Evolutionary conservation across 92 coral and sea anemone genomes (phyloP).

Genomic region (Pocillopora grandis): DNA sequence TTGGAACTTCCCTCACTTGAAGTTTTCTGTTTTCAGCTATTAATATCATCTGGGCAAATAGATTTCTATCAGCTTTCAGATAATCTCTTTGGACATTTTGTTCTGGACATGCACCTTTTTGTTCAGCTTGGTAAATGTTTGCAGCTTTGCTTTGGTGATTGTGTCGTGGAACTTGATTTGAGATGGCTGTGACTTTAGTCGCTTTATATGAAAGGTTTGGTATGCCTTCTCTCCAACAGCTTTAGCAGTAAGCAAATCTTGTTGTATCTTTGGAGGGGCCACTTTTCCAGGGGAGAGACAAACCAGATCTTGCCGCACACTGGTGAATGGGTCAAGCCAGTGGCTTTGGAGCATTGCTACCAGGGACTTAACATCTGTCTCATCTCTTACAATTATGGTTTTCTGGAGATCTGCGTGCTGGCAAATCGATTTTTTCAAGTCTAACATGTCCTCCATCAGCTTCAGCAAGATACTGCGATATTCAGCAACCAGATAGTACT

Average conservation of each 20-base stretch:
- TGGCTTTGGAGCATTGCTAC: constrained; percentile 4
- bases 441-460: constrained; percentile 5
- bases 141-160: background rate
- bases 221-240: too few relatives aligned
- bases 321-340: constrained; percentile 7
- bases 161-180: background rate
- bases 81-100: constrained; percentile 18
- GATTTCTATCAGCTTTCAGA: constrained; percentile 50
- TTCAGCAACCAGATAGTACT: constrained; percentile 53
- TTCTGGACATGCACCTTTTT: constrained; percentile 39
- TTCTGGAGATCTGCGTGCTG: constrained; percentile 30
- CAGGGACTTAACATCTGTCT: background rate
- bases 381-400: too few relatives aligned
- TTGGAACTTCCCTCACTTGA: constrained; percentile 50
- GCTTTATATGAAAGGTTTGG: too few relatives aligned
- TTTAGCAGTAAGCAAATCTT: too few relatives aligned
- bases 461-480: constrained; percentile 44
- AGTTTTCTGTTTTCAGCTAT: constrained; percentile 53
- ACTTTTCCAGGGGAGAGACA: too few relatives aligned
- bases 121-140: background rate
- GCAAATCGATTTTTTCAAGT: too few relatives aligned
- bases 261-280: too few relatives aligned
- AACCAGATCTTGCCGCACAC: background rate
- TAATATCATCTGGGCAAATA: constrained; percentile 37
- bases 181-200: too few relatives aligned